Base-by-base conservation (phyloP, 1,140 invertebrate genomes). In the Ganaspis sp. region DNA sequence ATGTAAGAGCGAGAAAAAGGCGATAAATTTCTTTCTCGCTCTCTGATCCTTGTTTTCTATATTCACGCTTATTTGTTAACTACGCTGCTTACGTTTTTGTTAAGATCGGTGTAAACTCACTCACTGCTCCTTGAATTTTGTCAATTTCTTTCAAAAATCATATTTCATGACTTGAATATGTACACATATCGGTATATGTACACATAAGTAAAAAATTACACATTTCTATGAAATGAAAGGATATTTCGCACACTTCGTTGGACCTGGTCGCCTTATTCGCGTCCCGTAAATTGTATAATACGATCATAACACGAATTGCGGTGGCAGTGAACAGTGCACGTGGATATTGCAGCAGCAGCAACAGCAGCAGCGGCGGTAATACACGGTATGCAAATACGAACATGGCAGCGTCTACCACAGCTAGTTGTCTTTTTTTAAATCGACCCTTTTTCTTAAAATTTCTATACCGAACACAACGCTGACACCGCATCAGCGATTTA, bases 241-340 rank as follows among this genome's bases (percentile, higher is more conserved):
- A 64, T n/a, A 38, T 75, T 76, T 82, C 38, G 78, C 81, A 78
- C 72, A 75, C 42, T 75, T 74, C 73, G 73, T 70, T 75, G 49
- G 76, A 84, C 77, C 69, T 74, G 64, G 69, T 81, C 76, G 83
- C 77, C 77, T 75, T 76, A 80, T 77, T 78, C 78, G 76, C 70
- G 64, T 77, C 73, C 73, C 75, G 71, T 85, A 81, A 80, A 82
- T 49, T 49, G 77, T 78, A 83, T 78, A 76, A 81, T 83, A 83
- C 83, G 87, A 87, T 87, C 76, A 87, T 87, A 89, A 91, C 87
- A 90, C 85, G 87, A 90, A 91, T 87, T 91, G 90, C 89, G 82
- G 86, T 90, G 90, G 90, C 90, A 91, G 90, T 91, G 89, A 90
- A 90, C 87, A 90, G 88, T 91, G 88, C 89, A 90, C 85, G 87